Conservation (phyloP, 2,888 invertebrate genomes). For the Octonoba sinensis region DNA sequence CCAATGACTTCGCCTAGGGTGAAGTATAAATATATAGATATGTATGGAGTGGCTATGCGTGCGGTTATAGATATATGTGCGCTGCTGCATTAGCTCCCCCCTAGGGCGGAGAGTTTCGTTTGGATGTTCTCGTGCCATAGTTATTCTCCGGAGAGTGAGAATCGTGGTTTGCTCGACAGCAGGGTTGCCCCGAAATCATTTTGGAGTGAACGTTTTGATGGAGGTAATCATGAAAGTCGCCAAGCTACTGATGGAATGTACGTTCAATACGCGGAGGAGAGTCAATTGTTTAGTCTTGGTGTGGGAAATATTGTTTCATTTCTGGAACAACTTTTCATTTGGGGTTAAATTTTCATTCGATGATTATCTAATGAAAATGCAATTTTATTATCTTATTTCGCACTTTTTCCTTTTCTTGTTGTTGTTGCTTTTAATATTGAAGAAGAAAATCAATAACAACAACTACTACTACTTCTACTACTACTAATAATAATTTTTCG, state of each 20-base stretch:
- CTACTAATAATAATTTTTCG: no score
- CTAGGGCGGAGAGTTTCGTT: conserved; percentile 38
- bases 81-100: neutral
- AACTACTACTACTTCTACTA: no score
- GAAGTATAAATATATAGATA: conserved; percentile 45
- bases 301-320: neutral
- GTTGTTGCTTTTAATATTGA: no score
- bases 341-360: no score
- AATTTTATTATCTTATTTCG: no score
- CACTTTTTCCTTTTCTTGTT: no score
- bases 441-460: no score
- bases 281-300: neutral
- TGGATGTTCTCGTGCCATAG: conserved; percentile 27
- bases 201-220: conserved; percentile 19
- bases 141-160: conserved; percentile 58
- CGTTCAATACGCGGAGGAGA: neutral
- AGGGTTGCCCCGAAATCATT: conserved; percentile 31
- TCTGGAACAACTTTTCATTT: no score
- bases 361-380: no score
- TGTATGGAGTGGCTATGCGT: conserved; percentile 2
- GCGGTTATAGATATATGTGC: conserved; percentile 9
- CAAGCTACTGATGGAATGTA: neutral
- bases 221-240: conserved; percentile 10
- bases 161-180: conserved; percentile 44
- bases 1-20: conserved; percentile 49